phyloP scores from a whole-genome alignment of 1,140 invertebrate species.

The Paracyclopina nana region DNA sequence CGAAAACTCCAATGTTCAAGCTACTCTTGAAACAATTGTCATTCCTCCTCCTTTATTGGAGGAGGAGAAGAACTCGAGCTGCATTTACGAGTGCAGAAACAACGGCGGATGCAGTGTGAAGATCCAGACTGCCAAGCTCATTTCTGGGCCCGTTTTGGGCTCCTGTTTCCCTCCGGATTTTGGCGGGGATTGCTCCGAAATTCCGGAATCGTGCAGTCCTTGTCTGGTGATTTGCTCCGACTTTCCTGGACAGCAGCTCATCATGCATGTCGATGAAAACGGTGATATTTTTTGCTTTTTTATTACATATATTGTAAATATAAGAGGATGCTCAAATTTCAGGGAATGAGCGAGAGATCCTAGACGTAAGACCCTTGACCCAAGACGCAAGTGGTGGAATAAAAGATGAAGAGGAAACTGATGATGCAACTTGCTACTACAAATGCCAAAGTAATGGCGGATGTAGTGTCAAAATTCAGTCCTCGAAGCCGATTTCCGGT shows the following conservation, averaged over 20 bases:
- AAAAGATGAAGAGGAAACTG: not conserved
- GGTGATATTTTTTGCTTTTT: not conserved
- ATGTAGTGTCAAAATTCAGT: conserved; percentile 8
- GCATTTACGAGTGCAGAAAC: conserved; percentile 1
- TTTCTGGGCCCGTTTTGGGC: conserved; percentile 2
- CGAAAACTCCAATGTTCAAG: not conserved
- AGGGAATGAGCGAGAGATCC: not conserved
- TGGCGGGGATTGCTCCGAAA: conserved; percentile 10
- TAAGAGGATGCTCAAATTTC: not conserved
- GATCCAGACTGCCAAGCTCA: not conserved
- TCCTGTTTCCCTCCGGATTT: conserved; percentile 10
- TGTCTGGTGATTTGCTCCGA: not conserved
- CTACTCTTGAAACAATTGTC: not conserved
- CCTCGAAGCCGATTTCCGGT: not conserved
- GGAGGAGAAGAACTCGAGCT: not conserved
- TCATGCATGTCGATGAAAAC: not conserved
- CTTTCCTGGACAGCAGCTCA: not conserved
- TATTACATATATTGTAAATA: not conserved
- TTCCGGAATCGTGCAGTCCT: not conserved
- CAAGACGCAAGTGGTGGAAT: not conserved
- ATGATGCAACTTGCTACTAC: not conserved
- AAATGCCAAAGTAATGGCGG: conserved; percentile 3
- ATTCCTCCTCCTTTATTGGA: not conserved
- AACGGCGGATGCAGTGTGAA: conserved; percentile 3
- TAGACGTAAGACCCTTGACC: not conserved